Base-by-base conservation (phyloP, 2,797 vertebrate species). In the Heterohyrax brucei region DNA sequence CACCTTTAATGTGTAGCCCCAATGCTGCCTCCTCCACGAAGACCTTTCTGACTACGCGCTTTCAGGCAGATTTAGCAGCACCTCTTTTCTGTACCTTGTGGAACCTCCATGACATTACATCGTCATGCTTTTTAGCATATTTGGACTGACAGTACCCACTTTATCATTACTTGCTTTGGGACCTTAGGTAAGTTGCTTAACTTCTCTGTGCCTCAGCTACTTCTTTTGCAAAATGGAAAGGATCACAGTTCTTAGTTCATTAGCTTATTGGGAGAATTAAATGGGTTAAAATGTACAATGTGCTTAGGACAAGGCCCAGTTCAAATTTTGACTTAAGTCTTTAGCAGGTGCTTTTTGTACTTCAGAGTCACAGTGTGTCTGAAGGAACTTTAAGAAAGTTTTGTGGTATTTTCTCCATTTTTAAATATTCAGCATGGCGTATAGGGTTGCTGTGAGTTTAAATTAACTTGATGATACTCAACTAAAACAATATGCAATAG, bases 361-460 rank as follows among this genome's bases (percentile, higher is more conserved):
- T 86, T 92, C 96, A 86, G 89, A 64, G 92, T 96, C 97, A 93
- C 89, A 88, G 19, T 85, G 13, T 95, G 46, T 93, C 98, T 88
- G 80, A 96, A 95, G 90, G 96, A 95, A 92, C 94, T 90, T 97
- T 96, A 95, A 96, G 78, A 96, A 97, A 95, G 26, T 89, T 76
- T 96, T 97, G 68, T 53, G 10, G 0, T 39, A 96, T 75, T 93
- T 78, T 84, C 86, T 48, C 30, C 19, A 28, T 84, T 96, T 95
- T 64, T 61, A 76, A 59, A 26, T 68, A 46, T 50, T 66, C 14
- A 28, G 30, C 8, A 16, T 56, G 53, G 53, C 53, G 14, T 19
- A 66, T 30, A 28, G 64, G 14, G 14, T 16, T 66, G 28, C 26
- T 66, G 30, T 30, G 64, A 66, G 64, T 66, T 30, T 3, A 66